Evolutionary conservation across 2,797 vertebrate genomes (phyloP).

Genomic region (Cynopterus sphinx): DNA sequence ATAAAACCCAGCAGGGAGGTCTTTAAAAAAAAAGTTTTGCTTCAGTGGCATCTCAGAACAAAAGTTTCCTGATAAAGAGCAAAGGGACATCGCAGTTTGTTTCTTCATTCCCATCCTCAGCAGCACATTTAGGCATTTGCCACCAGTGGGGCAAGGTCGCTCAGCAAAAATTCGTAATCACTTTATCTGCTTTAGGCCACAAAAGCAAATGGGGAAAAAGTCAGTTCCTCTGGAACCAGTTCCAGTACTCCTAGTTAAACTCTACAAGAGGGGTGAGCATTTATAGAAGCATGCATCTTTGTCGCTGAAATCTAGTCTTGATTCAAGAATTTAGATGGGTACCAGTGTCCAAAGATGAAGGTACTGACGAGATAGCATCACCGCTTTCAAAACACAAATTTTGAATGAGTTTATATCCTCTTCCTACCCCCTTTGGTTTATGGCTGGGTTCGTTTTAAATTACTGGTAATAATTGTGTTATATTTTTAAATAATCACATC

Average conservation of each 20-base stretch:
- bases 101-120: background rate
- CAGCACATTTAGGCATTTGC: background rate
- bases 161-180: background rate
- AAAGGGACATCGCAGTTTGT: too few relatives aligned
- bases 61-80: background rate
- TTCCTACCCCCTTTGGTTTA: background rate
- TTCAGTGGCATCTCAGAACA: background rate
- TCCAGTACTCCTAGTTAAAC: background rate
- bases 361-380: background rate
- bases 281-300: background rate
- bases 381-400: background rate
- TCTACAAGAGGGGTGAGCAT: background rate
- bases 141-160: background rate
- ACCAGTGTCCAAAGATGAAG: background rate
- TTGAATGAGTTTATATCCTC: background rate
- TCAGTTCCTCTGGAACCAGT: background rate
- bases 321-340: background rate
- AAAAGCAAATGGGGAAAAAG: background rate
- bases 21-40: background rate
- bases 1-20: background rate
- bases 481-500: background rate
- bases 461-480: background rate
- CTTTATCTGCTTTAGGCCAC: background rate
- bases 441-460: conserved; percentile 23
- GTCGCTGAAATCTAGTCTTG: background rate